These are phyloP conservation scores for Gnathonemus echidnorhynchus DNA, from an alignment of 2,113 vertebrate genomes.

Conservation along the genomic window DNA sequence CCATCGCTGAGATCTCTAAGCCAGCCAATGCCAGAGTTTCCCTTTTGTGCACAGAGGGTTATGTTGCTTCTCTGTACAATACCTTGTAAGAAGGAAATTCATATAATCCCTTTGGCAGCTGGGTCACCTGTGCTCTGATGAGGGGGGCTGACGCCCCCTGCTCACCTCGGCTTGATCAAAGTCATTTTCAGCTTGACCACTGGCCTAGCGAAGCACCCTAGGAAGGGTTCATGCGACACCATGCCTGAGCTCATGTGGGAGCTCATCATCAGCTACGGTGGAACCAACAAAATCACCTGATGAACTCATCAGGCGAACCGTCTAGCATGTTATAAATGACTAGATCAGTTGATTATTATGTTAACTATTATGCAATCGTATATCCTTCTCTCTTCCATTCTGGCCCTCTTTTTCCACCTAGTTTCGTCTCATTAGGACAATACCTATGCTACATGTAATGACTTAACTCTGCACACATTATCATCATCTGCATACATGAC, in stretches of 20 bases:
- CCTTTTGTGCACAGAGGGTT: constrained; percentile 24
- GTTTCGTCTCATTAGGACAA: not conserved
- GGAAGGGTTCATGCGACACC: not conserved
- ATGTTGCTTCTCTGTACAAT: not conserved
- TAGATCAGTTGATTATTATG: not conserved
- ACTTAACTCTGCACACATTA: not conserved
- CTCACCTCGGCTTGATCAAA: not conserved
- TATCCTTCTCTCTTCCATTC: not conserved
- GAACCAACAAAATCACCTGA: not conserved
- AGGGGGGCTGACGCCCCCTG: not conserved
- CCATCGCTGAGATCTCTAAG: constrained; percentile 20
- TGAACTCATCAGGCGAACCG: not conserved
- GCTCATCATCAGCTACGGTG: not conserved
- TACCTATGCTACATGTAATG: not conserved
- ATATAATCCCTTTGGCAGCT: not conserved
- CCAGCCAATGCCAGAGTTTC: constrained; percentile 15
- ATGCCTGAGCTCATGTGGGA: not conserved
- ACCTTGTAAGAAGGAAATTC: constrained; percentile 2
- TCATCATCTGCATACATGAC: not conserved
- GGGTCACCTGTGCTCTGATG: constrained; percentile 2
- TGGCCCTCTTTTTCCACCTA: not conserved
- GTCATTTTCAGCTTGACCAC: not conserved
- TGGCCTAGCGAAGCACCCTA: not conserved
- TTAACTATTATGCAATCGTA: not conserved
- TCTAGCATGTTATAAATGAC: not conserved